phyloP scores from a whole-genome alignment of 2,797 vertebrate species.

The Emydoidea blandingii region DNA sequence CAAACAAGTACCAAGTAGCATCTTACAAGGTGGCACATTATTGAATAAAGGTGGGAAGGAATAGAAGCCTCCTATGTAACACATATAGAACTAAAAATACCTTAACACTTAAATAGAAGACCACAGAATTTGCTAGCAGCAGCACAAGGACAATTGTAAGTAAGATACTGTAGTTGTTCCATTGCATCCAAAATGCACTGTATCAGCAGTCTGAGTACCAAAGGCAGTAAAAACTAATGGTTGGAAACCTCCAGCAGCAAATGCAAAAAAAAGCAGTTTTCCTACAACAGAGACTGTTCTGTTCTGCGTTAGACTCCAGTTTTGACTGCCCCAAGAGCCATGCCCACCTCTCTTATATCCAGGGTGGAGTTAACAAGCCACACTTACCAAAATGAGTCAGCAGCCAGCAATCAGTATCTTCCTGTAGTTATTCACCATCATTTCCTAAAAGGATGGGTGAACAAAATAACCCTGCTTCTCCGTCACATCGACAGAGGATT shows the following conservation, averaged over 20 bases:
- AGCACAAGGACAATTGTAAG: neutral
- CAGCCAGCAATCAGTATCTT: neutral
- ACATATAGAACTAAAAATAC: neutral
- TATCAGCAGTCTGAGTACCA: neutral
- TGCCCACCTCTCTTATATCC: neutral
- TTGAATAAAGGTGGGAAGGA: neutral
- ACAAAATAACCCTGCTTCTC: fast-evolving
- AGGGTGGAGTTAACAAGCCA: neutral
- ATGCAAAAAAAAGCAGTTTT: neutral
- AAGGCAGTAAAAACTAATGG: fast-evolving
- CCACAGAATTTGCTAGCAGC: neutral
- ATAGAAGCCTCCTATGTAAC: neutral
- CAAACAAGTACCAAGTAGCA: neutral
- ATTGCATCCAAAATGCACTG: neutral
- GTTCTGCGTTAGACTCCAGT: neutral
- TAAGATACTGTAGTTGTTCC: neutral
- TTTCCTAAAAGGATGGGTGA: neutral
- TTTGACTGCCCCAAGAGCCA: neutral
- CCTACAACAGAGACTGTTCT: neutral
- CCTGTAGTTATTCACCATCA: neutral
- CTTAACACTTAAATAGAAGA: neutral
- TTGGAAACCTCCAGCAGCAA: neutral
- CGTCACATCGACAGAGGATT: neutral
- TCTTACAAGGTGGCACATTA: neutral
- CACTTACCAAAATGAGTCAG: neutral